phyloP scores from a whole-genome alignment of 2,113 vertebrate species.

The Pionites leucogaster region DNA sequence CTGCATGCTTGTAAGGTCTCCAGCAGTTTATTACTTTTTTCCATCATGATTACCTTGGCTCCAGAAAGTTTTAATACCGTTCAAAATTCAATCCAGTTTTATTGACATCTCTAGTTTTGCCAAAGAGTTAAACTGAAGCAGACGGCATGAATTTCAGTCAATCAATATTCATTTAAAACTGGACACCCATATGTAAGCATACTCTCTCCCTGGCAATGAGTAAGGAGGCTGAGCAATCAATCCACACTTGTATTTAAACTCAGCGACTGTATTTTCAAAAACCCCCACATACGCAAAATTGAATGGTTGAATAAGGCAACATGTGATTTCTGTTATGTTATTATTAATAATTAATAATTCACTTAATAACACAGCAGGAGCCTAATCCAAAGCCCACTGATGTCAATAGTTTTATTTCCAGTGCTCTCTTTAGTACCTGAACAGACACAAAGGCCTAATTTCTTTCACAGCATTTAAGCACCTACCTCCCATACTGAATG shows the following conservation, averaged over 20 bases:
- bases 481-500: neutral
- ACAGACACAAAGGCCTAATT: neutral
- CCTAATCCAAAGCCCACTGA: conserved; percentile 40
- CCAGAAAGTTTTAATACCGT: conserved; percentile 73
- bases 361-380: conserved; percentile 60
- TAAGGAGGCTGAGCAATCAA: conserved; percentile 27
- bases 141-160: conserved; percentile 66
- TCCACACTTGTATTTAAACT: conserved; percentile 58
- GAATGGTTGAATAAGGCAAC: conserved; percentile 58
- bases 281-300: conserved; percentile 40
- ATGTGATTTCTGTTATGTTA: conserved; percentile 62
- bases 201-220: conserved; percentile 48
- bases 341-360: conserved; percentile 70
- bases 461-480: neutral
- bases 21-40: conserved; percentile 67
- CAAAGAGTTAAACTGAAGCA: conserved; percentile 68
- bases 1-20: conserved; percentile 14
- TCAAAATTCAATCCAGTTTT: conserved; percentile 69
- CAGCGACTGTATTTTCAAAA: conserved; percentile 1
- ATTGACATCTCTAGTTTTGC: conserved; percentile 69
- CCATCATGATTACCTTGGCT: conserved; percentile 66
- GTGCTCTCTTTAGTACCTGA: neutral
- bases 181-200: conserved; percentile 48
- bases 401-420: conserved; percentile 46
- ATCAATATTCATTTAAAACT: conserved; percentile 72